Evolutionary conservation across 2,113 vertebrate genomes (phyloP), one percentile per base, ranked within the genome.

Genomic region (Corythornis madagascariensis): DNA sequence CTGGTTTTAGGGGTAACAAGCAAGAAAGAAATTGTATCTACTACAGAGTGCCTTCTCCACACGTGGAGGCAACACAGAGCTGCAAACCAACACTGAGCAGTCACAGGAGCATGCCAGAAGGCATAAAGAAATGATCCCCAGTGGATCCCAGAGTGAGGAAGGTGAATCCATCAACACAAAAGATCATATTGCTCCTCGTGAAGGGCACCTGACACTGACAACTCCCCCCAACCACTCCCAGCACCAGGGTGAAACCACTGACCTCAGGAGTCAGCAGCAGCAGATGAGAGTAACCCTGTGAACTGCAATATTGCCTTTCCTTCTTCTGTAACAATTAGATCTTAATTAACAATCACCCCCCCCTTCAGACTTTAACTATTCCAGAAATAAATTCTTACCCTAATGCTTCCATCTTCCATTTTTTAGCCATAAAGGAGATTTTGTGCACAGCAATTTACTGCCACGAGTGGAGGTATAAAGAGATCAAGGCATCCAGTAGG

Each of bases 181-280:
- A 0, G 0, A 86, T 16, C 40, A 7, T 11, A 69, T 0, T 31
- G 0, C 31, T 74, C 7, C 43, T 10, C 0, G 1, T 16, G 25
- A 94, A 74, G 69, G 52, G 71, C 53, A 75, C n/a, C n/a, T 35
- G 14, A 64, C 4, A 7, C 33, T 70, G 29, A 57, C 59, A 73
- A 29, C 10, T 50, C 47, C 1, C n/a, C 8, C 0, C 6, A 71
- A 52, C 17, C 83, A 61, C 65, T 85, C 65, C 11, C 31, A 74
- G 25, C 66, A 88, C 12, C 71, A 80, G 47, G 12, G 71, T 19
- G 29, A 81, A 91, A 38, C 7, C 55, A 66, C 72, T 19, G 50
- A 69, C 47, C 56, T 73, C 5, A 63, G 40, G 33, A 74, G 66
- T 40, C 7, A 10, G 47, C 28, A 67, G 31, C 79, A 56, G 40